Evolutionary conservation across 2,888 invertebrate genomes (phyloP), one percentile per base, ranked within the genome.

Genomic region (Ennomos erosarius): DNA sequence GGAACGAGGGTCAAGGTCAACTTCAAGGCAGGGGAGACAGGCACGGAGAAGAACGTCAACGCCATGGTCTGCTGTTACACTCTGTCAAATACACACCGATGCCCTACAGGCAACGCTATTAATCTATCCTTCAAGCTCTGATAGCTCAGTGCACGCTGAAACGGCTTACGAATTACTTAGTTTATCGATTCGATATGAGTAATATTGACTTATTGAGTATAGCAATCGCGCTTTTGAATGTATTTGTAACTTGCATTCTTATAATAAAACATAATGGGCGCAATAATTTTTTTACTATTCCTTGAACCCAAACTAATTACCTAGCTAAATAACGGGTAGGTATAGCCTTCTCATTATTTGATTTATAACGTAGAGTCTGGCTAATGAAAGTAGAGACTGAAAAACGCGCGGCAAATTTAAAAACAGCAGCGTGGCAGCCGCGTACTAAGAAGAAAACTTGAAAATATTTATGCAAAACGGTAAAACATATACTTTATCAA

Each of bases 41-140:
- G 26, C 26, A 6, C 6, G 26, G 6, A 26, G 26, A 26, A 26
- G 26, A 26, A 4, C 26, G 1, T 26, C 1, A 26, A 26, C 58
- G 55, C 35, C 51, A 48, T 10, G 60, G 49, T 11, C 60, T 50
- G 12, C 37, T 55, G 10, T 61, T 62, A 36, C 46, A 36, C 40
- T 8, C 13, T 10, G 35, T 57, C 9, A 49, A 58, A 4, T 64
- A 50, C 39, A 56, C 54, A 36, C 62, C 64, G 9, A 43, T 67
- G 10, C 55, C 56, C 10, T 67, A 59, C 37, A 57, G 62, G 33
- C 35, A 39, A 43, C 56, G 61, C 10, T 55, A 54, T 33, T 54
- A 49, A 34, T 48, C 12, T 44, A 48, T 50, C 26, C 9, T 16
- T 1, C 5, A n/a, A 35, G 35, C 10, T 26, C 42, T 36, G 10